phyloP scores from a whole-genome alignment of 2,797 vertebrate genomes.

The Chiroxiphia lanceolata region DNA sequence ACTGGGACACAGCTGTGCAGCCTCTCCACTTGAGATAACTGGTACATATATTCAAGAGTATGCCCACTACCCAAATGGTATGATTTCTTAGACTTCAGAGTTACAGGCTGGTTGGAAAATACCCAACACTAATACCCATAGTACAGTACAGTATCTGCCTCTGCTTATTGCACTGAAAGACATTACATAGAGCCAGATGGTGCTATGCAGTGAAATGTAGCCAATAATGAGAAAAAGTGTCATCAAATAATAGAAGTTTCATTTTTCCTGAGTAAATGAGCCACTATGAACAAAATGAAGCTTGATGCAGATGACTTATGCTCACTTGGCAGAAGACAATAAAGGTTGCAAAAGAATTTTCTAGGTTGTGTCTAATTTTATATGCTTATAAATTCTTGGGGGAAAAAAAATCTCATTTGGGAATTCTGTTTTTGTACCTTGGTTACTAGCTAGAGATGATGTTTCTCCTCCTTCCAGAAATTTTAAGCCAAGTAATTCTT shows the following conservation, averaged over 20 bases:
- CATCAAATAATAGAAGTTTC: background rate
- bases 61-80: background rate
- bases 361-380: background rate
- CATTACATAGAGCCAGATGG: background rate
- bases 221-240: conserved; percentile 13
- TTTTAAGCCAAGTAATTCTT: background rate
- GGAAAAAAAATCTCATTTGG: background rate
- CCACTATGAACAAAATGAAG: background rate
- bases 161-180: background rate
- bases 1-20: background rate
- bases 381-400: background rate
- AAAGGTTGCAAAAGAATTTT: background rate
- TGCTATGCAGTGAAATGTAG: background rate
- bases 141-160: background rate
- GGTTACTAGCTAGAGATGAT: background rate
- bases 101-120: background rate
- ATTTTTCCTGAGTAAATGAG: background rate
- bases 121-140: background rate
- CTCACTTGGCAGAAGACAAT: background rate
- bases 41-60: background rate
- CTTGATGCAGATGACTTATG: background rate
- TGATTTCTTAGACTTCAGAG: background rate
- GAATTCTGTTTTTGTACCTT: background rate
- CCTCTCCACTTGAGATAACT: background rate
- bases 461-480: background rate